Conservation (phyloP, 2,113 vertebrate species). For the Scytalopus superciliaris region DNA sequence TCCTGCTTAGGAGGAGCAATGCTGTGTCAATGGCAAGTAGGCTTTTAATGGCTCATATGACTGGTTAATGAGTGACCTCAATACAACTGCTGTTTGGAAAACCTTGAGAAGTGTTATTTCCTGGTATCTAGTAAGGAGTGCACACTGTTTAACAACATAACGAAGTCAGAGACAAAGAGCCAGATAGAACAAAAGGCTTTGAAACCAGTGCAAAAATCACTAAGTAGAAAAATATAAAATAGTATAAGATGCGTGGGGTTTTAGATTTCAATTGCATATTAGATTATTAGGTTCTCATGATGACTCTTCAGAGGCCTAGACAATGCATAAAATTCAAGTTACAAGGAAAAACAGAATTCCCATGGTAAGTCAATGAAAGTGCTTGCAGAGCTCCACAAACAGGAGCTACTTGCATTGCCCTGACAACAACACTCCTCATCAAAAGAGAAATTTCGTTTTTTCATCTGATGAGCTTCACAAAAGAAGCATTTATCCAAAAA, state of each 20-base stretch:
- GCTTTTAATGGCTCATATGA: not conserved
- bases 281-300: not conserved
- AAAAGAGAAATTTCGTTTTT: not conserved
- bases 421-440: not conserved
- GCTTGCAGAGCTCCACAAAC: not conserved
- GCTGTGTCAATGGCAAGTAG: not conserved
- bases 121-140: not conserved
- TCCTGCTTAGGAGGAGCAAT: not conserved
- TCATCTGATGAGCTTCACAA: not conserved
- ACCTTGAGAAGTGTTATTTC: not conserved
- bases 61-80: constrained; percentile 48
- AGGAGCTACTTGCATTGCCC: not conserved
- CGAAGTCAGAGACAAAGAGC: not conserved
- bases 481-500: not conserved
- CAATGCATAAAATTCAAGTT: not conserved
- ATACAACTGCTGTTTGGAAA: not conserved
- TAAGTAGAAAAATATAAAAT: not conserved
- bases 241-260: accelerated
- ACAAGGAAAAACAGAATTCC: not conserved
- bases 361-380: not conserved
- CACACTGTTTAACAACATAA: not conserved
- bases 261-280: not conserved
- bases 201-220: not conserved
- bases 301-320: not conserved
- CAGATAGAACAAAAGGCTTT: not conserved